These are phyloP conservation scores for Rhorus exstirpatorius DNA, from an alignment of 2,888 invertebrate genomes.

Conservation along the genomic window DNA sequence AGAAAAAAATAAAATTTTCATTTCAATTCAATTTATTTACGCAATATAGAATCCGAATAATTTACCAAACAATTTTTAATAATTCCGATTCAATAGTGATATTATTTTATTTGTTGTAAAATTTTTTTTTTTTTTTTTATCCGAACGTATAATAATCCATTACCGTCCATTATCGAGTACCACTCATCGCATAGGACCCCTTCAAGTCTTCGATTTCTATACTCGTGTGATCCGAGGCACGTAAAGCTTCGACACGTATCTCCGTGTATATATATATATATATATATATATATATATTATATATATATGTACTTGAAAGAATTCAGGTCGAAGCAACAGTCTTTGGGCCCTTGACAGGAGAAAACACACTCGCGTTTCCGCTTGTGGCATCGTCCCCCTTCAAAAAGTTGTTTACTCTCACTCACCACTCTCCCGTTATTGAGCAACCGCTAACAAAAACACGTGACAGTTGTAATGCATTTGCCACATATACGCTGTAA, in stretches of 20 bases:
- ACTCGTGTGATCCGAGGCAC: neutral
- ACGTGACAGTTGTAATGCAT: slow-evolving; percentile 3
- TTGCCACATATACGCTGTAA: neutral
- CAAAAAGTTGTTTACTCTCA: slow-evolving; percentile 55
- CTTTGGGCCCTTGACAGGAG: slow-evolving; percentile 26
- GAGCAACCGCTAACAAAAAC: slow-evolving; percentile 2
- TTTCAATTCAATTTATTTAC: no score
- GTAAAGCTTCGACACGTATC: slow-evolving; percentile 3
- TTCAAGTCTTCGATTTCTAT: slow-evolving; percentile 20
- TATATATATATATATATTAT: slow-evolving; percentile 17
- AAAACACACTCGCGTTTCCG: slow-evolving; percentile 4
- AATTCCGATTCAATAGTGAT: no score
- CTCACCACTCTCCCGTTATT: slow-evolving; percentile 17
- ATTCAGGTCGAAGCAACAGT: slow-evolving; percentile 64
- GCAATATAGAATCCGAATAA: no score
- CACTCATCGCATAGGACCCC: no score
- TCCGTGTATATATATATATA: slow-evolving; percentile 19
- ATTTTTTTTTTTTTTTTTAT: neutral
- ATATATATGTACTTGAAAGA: slow-evolving; percentile 20
- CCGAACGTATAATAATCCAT: neutral
- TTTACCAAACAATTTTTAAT: no score
- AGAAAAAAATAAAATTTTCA: no score
- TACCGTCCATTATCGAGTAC: neutral
- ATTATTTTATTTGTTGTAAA: neutral
- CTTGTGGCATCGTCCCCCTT: slow-evolving; percentile 17